Conservation (phyloP, 2,797 vertebrate species). For the Lagorchestes hirsutus region DNA sequence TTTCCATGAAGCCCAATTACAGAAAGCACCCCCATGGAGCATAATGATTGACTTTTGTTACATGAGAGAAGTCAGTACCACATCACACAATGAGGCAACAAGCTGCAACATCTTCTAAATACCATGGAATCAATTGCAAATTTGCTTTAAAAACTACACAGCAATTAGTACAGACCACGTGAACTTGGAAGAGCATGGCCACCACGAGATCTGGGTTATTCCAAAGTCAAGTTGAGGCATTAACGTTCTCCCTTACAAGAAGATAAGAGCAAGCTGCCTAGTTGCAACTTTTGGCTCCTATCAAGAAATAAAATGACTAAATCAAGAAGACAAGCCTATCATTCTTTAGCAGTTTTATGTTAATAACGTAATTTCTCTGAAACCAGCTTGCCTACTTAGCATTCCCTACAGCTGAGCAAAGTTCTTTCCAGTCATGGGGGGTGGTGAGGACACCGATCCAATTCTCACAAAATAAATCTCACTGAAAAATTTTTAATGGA, state of each 20-base stretch:
- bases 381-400: slow-evolving; percentile 7
- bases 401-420: slow-evolving; percentile 22
- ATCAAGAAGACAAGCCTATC: slow-evolving; percentile 2
- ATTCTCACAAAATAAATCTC: slow-evolving; percentile 69
- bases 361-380: slow-evolving; percentile 39
- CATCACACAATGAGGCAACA: neutral
- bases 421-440: slow-evolving; percentile 20
- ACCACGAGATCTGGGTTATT: slow-evolving; percentile 19
- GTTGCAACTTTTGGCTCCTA: slow-evolving; percentile 52
- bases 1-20: neutral
- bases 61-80: neutral
- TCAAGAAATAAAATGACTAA: neutral
- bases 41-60: neutral
- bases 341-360: slow-evolving; percentile 19
- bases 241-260: slow-evolving; percentile 22
- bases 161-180: neutral
- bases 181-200: slow-evolving; percentile 19
- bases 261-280: slow-evolving; percentile 10
- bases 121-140: neutral
- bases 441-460: slow-evolving; percentile 47
- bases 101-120: neutral
- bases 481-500: slow-evolving; percentile 56
- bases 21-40: neutral
- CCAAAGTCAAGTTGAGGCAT: slow-evolving; percentile 18
- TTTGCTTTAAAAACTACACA: neutral